Evolutionary conservation across 1,140 invertebrate species (phyloP), one percentile per base, ranked within the genome.

Genomic region (Aplysia californica): DNA sequence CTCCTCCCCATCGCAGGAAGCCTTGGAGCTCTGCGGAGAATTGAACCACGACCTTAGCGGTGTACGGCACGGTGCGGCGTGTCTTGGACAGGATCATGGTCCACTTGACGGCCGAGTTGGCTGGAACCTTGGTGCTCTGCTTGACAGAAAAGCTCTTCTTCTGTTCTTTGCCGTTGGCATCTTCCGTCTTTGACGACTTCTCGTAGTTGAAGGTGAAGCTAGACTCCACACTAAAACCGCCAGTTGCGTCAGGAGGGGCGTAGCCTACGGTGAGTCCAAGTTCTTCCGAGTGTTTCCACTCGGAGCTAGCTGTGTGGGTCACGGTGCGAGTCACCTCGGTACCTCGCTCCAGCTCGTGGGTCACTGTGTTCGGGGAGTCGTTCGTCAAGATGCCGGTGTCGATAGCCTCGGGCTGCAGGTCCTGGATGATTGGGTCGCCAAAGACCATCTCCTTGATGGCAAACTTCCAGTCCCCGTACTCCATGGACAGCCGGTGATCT

Each of bases 11-110:
- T 3, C 66, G 33, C 5, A 69, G 26, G 41, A 69, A 69, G 2
- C 66, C 66, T 21, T 29, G 36, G 2, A 69, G 36, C 31, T 69
- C 66, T 69, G 41, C 55, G 2, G 66, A 69, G 33, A 69, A 69
- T 36, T 50, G 23, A 6, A n/a, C 15, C 10, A 50, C 5, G 10
- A 69, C 55, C 26, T 10, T 44, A 10, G 66, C 66, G 29, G 66
- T 69, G 35, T 69, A 69, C 1, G 36, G 36, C 55, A 69, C 35
- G 23, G 66, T 44, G 4, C 6, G 44, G 2, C 41, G 26, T 10
- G 15, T 69, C 1, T 41, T 69, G n/a, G 21, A 44, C 33, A 69
- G 2, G 5, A 69, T 3, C 3, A 50, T 21, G 15, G 1, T 50
- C 15, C n/a, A 69, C 1, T 23, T 44, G 20, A 44, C 66, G 10